Percentiles rank a stretch among this genome's conserved stretches.
Conservation (phyloP, 2,888 invertebrate genomes). For the Hyposoter dolosus region DNA sequence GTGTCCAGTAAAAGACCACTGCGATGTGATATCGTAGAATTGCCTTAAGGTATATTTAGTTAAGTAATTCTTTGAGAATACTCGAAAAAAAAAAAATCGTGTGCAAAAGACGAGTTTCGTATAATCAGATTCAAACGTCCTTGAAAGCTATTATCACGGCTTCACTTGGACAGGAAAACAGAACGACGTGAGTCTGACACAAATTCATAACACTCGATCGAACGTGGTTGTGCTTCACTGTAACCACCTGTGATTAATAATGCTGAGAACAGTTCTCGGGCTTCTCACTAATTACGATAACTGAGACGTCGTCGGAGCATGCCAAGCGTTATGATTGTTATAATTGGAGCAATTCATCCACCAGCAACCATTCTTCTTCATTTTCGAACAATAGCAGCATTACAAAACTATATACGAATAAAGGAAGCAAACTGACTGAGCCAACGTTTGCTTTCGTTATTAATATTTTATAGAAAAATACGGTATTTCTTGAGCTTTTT, state of each 20-base stretch:
- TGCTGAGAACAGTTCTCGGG: neutral
- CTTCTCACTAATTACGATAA: neutral
- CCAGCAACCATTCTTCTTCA: neutral
- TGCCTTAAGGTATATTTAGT: slow-evolving; percentile 19
- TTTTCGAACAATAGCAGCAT: neutral
- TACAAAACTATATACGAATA: neutral
- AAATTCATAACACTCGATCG: neutral
- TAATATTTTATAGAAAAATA: neutral
- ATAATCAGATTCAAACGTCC: slow-evolving; percentile 1
- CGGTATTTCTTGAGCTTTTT: neutral
- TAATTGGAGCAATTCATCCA: neutral
- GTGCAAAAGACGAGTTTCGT: slow-evolving; percentile 2
- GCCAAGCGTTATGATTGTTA: neutral
- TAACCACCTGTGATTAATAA: neutral
- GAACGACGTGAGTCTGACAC: neutral
- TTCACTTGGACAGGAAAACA: neutral
- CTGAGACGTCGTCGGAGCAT: neutral
- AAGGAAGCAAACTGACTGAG: neutral
- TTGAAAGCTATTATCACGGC: neutral
- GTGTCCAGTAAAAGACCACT: neutral
- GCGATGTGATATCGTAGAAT: neutral
- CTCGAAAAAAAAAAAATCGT: neutral
- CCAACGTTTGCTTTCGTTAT: neutral
- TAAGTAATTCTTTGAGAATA: neutral
- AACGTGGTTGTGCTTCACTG: neutral